Evolutionary conservation across 2,113 vertebrate genomes (phyloP), one percentile per base, ranked within the genome.

Genomic region (Australoheros scitulus): DNA sequence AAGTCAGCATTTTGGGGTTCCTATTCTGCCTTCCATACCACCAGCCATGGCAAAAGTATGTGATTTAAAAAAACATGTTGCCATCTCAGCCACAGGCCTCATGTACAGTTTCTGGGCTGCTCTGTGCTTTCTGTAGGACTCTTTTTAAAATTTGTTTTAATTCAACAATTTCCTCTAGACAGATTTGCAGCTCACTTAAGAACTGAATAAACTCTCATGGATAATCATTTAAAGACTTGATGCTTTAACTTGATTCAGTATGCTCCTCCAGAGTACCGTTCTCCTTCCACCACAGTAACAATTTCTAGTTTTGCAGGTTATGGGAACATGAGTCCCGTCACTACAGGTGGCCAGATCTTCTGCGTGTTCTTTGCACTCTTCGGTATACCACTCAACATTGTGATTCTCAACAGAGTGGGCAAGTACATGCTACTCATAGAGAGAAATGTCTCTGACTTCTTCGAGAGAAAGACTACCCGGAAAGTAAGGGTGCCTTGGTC

Each of bases 331-430:
- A 96, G 96, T 79, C 97, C 96, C 76, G 94, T 58, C 41, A 95
- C 97, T 0, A 94, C 43, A 0, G 81, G 34, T 2, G 97, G 96
- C 18, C 95, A 96, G 85, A 95, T 99, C 87, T 98, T 98, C 94
- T 98, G 97, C 64, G 95, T 97, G 64, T 87, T 98, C 86, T 99
- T 98, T 60, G 97, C 97, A 0, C 89, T 99, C 1, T 93, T 98
- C 87, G 98, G 98, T 4, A 98, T 99, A 80, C 98, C 97, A 0
- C 93, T 99, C 74, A 97, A 98, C 87, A 79, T 98, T 47, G 89
- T 97, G n/a, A 94, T 99, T 76, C 94, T 99, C 81, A 98, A 97
- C 3, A 94, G 95, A 75, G 96, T 98, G 64, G 97, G 98, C 24
- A 96, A 96, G 74, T 95, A 97, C 92, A 97, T 98, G 97, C 92